phyloP scores from a whole-genome alignment of 2,888 invertebrate genomes.

The Rhodophaea formosa region DNA sequence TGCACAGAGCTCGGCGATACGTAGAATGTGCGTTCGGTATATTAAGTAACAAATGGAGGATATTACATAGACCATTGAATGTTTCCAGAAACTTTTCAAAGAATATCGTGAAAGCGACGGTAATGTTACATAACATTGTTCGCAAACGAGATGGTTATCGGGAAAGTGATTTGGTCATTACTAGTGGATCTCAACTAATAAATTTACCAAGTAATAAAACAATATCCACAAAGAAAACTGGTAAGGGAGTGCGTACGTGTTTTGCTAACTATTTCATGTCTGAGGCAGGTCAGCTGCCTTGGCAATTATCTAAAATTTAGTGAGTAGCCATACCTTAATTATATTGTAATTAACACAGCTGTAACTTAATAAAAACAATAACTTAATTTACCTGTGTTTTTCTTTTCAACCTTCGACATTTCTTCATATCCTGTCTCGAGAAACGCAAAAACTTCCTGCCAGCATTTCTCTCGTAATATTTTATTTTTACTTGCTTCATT shows the following conservation, averaged over 20 bases:
- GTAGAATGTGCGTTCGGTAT: slow-evolving; percentile 16
- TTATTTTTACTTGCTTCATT: slow-evolving; percentile 22
- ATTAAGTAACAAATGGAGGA: slow-evolving; percentile 17
- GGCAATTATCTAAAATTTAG: slow-evolving; percentile 17
- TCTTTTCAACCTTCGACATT: slow-evolving; percentile 1
- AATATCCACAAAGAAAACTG: slow-evolving; percentile 19
- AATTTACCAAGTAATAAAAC: slow-evolving; percentile 11
- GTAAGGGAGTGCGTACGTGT: not conserved
- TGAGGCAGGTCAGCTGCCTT: slow-evolving; percentile 1
- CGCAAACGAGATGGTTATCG: slow-evolving; percentile 6
- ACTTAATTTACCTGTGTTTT: slow-evolving; percentile 11
- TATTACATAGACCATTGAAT: slow-evolving; percentile 18
- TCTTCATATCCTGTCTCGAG: not conserved
- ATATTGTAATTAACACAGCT: slow-evolving; percentile 14
- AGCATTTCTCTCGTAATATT: slow-evolving; percentile 20
- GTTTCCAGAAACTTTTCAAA: slow-evolving; percentile 6
- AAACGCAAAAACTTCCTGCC: slow-evolving; percentile 19
- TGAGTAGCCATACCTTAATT: slow-evolving; percentile 17
- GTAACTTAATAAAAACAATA: slow-evolving; percentile 15
- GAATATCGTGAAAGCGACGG: slow-evolving; percentile 9
- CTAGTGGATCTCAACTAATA: slow-evolving; percentile 16
- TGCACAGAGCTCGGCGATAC: slow-evolving; percentile 6
- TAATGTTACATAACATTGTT: slow-evolving; percentile 15
- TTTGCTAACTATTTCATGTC: not conserved
- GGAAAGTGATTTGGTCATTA: slow-evolving; percentile 10